phyloP scores from a whole-genome alignment of 2,888 invertebrate genomes.

The Electrophaes corylata region DNA sequence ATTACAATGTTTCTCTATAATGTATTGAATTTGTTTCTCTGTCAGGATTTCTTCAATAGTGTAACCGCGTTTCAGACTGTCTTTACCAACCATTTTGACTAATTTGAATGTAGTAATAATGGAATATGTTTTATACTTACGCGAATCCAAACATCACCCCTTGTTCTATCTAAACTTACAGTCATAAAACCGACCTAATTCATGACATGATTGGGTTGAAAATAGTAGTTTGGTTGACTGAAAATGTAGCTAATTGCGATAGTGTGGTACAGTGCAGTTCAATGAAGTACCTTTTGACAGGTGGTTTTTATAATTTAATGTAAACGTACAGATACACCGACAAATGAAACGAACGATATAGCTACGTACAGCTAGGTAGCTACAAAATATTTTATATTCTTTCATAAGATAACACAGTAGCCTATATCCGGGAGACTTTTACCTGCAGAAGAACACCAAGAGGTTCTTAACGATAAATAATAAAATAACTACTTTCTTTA shows the following conservation, averaged over 20 bases:
- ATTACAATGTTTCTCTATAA: constrained; percentile 35
- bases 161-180: neutral
- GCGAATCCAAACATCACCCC: neutral
- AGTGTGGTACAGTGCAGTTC: neutral
- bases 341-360: too few species aligned
- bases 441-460: too few species aligned
- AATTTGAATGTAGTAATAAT: neutral
- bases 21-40: constrained; percentile 50
- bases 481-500: too few species aligned
- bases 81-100: constrained; percentile 45
- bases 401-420: too few species aligned
- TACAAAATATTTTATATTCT: too few species aligned
- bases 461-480: too few species aligned
- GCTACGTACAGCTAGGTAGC: too few species aligned
- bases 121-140: constrained; percentile 26
- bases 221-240: neutral
- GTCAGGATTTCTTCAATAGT: constrained; percentile 48
- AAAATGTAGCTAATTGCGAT: neutral
- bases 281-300: constrained; percentile 3
- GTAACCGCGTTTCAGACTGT: constrained; percentile 18
- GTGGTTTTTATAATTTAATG: neutral
- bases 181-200: constrained; percentile 1
- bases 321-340: too few species aligned
- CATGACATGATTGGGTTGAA: neutral
- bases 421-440: too few species aligned